A percentile compares a stretch with the other conserved stretches of the same genome.
These are phyloP conservation scores for Spinus olivaceus DNA, from an alignment of 2,797 vertebrate genomes.

Conservation along the genomic window DNA sequence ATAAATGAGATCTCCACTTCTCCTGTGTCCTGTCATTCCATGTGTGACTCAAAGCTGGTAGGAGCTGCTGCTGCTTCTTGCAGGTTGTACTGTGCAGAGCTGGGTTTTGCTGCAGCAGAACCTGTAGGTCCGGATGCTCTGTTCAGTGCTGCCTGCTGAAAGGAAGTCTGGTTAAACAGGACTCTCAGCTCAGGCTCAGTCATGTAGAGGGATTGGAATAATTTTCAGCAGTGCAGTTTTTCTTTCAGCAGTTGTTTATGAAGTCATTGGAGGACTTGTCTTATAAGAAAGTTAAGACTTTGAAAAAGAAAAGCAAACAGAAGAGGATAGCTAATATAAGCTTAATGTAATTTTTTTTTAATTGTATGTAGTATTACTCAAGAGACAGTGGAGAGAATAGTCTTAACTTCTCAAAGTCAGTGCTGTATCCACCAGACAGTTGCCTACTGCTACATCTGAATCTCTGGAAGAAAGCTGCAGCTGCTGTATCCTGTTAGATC, in stretches of 20 bases:
- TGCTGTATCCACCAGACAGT: neutral
- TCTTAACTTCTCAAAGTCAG: neutral
- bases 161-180: neutral
- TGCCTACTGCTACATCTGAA: neutral
- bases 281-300: neutral
- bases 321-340: neutral
- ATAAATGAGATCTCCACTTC: conserved; percentile 58
- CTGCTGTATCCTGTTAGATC: neutral
- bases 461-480: neutral
- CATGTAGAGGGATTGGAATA: neutral
- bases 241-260: neutral
- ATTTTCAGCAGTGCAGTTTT: neutral
- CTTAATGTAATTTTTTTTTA: neutral
- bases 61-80: neutral
- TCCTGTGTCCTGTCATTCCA: neutral
- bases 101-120: neutral
- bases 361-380: neutral
- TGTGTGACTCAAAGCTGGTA: neutral
- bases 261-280: neutral
- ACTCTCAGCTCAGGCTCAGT: neutral
- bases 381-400: neutral
- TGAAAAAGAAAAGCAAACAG: neutral
- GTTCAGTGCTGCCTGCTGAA: neutral
- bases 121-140: neutral
- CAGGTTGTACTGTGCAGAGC: neutral